Conservation (phyloP, 2,113 vertebrate genomes). For the Sialia sialis region DNA sequence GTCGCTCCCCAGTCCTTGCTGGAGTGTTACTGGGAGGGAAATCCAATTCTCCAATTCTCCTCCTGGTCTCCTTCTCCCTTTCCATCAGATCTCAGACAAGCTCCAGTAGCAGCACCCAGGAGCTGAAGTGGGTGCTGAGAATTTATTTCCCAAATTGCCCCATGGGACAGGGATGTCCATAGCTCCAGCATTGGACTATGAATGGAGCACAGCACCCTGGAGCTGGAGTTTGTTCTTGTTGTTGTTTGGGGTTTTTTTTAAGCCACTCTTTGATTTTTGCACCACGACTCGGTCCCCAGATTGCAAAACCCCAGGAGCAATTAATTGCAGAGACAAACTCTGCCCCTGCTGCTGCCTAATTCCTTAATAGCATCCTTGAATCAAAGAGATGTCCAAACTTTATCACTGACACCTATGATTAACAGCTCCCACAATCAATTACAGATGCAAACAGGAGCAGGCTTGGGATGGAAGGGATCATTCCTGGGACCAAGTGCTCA, state of each 20-base stretch:
- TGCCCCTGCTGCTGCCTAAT: conserved; percentile 21
- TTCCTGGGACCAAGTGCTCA: background rate
- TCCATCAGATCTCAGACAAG: background rate
- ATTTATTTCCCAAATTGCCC: background rate
- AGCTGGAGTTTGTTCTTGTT: background rate
- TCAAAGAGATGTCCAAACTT: conserved; percentile 46
- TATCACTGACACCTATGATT: conserved; percentile 10
- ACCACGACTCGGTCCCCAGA: background rate
- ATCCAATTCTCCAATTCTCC: background rate
- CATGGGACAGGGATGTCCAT: background rate
- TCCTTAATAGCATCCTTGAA: conserved; percentile 54
- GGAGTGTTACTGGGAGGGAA: background rate
- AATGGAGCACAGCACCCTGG: background rate
- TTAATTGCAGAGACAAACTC: conserved; percentile 37
- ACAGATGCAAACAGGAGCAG: conserved; percentile 32
- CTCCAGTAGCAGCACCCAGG: background rate
- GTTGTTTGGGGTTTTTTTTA: background rate
- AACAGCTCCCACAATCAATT: conserved; percentile 41
- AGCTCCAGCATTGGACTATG: background rate
- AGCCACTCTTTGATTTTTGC: background rate
- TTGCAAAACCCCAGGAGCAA: conserved; percentile 29
- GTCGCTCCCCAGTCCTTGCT: background rate
- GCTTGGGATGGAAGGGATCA: background rate
- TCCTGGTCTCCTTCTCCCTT: background rate
- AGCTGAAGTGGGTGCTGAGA: background rate